Percentiles rank a stretch among this genome's conserved stretches.
Evolutionary conservation across 2,888 invertebrate species (phyloP).

Genomic region (Xestia c-nigrum): DNA sequence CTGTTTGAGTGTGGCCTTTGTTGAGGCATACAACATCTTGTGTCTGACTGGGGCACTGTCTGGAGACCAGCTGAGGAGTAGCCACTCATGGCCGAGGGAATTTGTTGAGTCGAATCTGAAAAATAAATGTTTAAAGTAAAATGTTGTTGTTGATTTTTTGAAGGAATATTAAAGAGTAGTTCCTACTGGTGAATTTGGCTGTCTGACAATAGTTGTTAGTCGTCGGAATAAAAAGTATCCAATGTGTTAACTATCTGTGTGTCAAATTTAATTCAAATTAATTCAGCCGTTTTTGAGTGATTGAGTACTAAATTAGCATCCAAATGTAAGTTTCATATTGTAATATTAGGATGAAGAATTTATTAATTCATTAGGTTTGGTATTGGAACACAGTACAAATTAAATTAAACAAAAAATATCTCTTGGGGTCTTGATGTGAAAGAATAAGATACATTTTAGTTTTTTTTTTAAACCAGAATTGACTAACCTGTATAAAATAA

Average conservation of each 20-base stretch:
- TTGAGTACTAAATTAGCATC: neutral
- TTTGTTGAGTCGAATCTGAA: slow-evolving; percentile 94
- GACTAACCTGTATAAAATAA: slow-evolving; percentile 95
- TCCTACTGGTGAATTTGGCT: neutral
- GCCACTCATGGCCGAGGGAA: slow-evolving; percentile 96
- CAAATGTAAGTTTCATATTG: neutral
- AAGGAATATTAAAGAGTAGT: neutral
- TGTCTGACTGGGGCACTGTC: slow-evolving; percentile 97
- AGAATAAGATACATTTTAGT: neutral
- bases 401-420: too few species aligned
- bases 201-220: neutral
- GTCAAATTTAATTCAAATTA: neutral
- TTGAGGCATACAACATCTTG: slow-evolving; percentile 99
- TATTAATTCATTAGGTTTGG: too few species aligned
- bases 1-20: slow-evolving; percentile 98
- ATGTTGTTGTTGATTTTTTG: too few species aligned
- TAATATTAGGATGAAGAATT: neutral
- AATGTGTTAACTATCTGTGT: neutral
- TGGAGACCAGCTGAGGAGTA: slow-evolving; percentile 98
- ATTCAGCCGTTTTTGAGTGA: neutral
- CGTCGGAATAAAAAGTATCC: neutral
- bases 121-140: neutral
- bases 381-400: too few species aligned
- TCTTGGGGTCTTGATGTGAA: neutral
- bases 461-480: neutral